A percentile compares a stretch with the other conserved stretches of the same genome.
These are phyloP conservation scores for Pogonognathellus flavescens DNA, from an alignment of 1,140 invertebrate genomes.

Conservation along the genomic window DNA sequence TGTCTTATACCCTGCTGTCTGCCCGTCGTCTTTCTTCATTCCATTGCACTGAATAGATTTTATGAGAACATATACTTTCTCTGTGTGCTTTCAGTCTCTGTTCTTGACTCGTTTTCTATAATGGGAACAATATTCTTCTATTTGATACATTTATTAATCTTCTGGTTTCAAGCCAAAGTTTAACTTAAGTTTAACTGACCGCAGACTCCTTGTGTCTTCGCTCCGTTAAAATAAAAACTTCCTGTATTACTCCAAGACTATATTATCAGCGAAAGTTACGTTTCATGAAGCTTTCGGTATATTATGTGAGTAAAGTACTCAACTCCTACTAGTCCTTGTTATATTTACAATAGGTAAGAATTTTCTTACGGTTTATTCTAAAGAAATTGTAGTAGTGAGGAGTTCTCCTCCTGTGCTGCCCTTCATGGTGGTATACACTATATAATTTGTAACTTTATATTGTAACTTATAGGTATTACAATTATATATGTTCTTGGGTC, in stretches of 20 bases:
- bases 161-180: conserved; percentile 15
- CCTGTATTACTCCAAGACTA: not conserved
- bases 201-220: not conserved
- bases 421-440: no score
- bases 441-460: no score
- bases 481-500: not conserved
- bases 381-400: no score
- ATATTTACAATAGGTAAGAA: no score
- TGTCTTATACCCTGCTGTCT: not conserved
- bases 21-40: not conserved
- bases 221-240: conserved; percentile 7
- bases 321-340: no score
- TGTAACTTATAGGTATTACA: not conserved
- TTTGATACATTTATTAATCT: conserved; percentile 17
- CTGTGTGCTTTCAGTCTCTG: not conserved
- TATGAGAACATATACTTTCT: not conserved
- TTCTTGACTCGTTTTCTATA: not conserved
- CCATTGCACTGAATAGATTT: conserved; percentile 1
- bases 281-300: no score
- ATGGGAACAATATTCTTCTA: conserved; percentile 10
- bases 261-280: not conserved
- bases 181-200: conserved; percentile 30
- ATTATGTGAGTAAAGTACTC: no score
- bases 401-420: no score
- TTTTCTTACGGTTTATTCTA: no score